phyloP scores from a whole-genome alignment of 2,888 invertebrate species.

The Athalia cordata region DNA sequence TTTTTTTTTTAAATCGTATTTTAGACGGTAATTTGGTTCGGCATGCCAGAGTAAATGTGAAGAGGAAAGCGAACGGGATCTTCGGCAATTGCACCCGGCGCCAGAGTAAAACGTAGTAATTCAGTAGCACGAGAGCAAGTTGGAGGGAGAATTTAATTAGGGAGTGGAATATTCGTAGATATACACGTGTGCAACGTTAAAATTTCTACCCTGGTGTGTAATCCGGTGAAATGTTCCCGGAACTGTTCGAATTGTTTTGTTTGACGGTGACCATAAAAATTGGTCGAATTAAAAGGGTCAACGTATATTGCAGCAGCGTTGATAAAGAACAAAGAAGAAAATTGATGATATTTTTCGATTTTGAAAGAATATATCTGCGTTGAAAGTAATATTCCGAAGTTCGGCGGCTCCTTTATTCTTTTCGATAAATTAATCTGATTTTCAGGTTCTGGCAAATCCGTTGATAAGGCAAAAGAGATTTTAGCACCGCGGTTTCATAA shows the following conservation, averaged over 20 bases:
- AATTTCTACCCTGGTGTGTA: not conserved
- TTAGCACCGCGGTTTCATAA: not conserved
- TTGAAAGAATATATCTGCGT: too few species aligned
- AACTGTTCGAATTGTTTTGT: not conserved
- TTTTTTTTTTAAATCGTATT: not conserved
- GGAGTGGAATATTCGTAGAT: constrained; percentile 20
- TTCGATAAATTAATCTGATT: too few species aligned
- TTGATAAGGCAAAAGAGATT: too few species aligned
- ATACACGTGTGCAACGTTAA: constrained; percentile 51
- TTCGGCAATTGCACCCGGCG: constrained; percentile 47
- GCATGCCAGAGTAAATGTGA: not conserved
- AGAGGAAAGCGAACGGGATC: constrained; percentile 16
- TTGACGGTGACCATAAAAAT: not conserved
- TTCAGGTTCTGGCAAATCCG: too few species aligned
- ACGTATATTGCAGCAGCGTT: too few species aligned
- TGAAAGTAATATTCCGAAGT: too few species aligned
- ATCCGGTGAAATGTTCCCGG: constrained; percentile 22
- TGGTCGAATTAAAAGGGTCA: not conserved
- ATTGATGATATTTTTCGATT: too few species aligned
- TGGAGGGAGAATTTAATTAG: constrained; percentile 45
- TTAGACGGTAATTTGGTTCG: constrained; percentile 14
- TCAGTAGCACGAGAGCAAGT: constrained; percentile 41
- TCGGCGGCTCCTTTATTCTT: too few species aligned
- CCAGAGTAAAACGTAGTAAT: constrained; percentile 45
- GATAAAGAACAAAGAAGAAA: too few species aligned